These are phyloP conservation scores for Psephotus haematonotus DNA, from an alignment of 2,113 vertebrate genomes.

Conservation along the genomic window DNA sequence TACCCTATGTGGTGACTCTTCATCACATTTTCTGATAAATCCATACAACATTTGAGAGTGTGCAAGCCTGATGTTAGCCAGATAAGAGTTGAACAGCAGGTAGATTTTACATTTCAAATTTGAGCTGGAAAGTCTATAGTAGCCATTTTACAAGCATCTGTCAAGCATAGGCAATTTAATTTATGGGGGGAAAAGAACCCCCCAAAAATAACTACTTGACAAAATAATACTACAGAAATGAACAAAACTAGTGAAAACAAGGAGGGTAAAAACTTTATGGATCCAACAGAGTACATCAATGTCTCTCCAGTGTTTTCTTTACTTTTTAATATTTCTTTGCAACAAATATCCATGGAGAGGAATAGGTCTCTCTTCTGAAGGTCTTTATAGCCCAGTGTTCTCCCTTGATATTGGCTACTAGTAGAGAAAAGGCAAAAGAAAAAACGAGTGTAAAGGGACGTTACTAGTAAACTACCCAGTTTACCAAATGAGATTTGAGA, in stretches of 20 bases:
- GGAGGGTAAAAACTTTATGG: not conserved
- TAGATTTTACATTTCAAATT: not conserved
- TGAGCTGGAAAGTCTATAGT: not conserved
- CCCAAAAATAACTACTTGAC: not conserved
- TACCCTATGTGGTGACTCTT: not conserved
- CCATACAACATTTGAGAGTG: not conserved
- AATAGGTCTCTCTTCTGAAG: not conserved
- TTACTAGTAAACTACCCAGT: not conserved
- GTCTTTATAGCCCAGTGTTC: not conserved
- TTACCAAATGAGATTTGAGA: not conserved
- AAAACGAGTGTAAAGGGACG: not conserved
- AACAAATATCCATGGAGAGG: not conserved
- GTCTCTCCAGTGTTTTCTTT: not conserved
- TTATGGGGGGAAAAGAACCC: no score
- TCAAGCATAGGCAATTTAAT: not conserved
- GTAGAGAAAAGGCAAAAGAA: not conserved
- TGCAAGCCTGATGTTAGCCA: not conserved
- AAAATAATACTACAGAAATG: not conserved
- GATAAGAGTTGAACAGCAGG: not conserved
- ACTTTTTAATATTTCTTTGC: not conserved
- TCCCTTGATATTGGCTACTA: not conserved
- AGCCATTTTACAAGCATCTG: not conserved
- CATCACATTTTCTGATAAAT: not conserved
- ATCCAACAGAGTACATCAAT: not conserved
- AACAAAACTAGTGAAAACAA: not conserved